Base-by-base conservation (phyloP, 2,113 vertebrate genomes). In the Ameiurus melas region DNA sequence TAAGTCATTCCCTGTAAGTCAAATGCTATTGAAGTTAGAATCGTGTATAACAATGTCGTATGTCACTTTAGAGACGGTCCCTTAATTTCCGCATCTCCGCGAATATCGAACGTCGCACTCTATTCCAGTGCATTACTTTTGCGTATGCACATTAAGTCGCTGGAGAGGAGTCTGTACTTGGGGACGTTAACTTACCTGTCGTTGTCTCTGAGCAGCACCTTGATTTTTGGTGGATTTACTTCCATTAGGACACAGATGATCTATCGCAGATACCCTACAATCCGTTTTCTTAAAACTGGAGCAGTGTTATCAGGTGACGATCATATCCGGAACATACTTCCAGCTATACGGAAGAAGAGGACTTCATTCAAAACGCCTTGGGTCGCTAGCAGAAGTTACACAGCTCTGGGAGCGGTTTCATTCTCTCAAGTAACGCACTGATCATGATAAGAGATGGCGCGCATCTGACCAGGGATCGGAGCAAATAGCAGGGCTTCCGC, bases 121-220 rank as follows among this genome's bases (percentile, higher is more conserved):
- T 43, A 19, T 36, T 22, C 27, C 0, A 47, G 1, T 83, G 22
- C 16, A 43, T 27, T 22, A 25, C 9, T 62, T 62, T 27, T 83
- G 2, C 57, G 51, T 8, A 0, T 62, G 10, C 25, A 57, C 16
- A 71, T n/a, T 8, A 30, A 55, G 6, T 53, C 17, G 13, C 3
- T 57, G 78, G 6, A 80, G 5, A 36, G 30, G 27, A n/a, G 14
- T 39, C 33, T 20, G 20, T 75, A 2, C 39, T n/a, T 9, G 9
- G 20, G 3, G 22, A 9, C 14, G n/a, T 22, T 58, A 71, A 89
- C 93, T 93, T 55, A 95, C 95, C 95, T 95, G 84, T 94, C 91
- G 88, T 93, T 91, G 30, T 86, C 88, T 89, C 58, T 17, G 4
- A 93, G 58, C 33, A 19, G 12, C 30, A 91, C 84, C 75, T 91